These are phyloP conservation scores for Hormaphis cornu DNA, from an alignment of 1,140 invertebrate genomes.

Conservation along the genomic window DNA sequence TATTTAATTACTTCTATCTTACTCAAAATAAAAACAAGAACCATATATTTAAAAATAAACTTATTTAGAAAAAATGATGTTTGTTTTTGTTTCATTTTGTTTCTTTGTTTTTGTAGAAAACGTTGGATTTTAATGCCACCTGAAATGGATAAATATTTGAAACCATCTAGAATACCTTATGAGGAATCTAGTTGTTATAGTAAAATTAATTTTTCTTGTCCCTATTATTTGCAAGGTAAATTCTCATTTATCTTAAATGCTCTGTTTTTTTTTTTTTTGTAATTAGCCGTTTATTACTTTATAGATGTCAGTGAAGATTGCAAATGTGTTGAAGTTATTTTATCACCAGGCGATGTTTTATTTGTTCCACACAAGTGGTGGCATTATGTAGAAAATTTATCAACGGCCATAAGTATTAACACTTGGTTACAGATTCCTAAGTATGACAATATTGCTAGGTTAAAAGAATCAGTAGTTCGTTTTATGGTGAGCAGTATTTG, in stretches of 20 bases:
- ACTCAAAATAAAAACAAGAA: too few relatives aligned
- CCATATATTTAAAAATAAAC: too few relatives aligned
- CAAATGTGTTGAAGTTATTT: constrained; percentile 50
- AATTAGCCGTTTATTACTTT: neutral
- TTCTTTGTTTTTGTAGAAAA: constrained; percentile 56
- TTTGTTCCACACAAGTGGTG: constrained; percentile 87
- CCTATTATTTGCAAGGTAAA: constrained; percentile 39
- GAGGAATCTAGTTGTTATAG: constrained; percentile 96
- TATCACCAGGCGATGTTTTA: constrained; percentile 77
- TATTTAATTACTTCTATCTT: too few relatives aligned
- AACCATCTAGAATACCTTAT: constrained; percentile 81
- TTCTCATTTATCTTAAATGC: neutral
- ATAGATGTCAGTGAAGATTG: constrained; percentile 2
- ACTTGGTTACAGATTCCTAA: constrained; percentile 64
- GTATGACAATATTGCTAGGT: constrained; percentile 33
- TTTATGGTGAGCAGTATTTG: constrained; percentile 31
- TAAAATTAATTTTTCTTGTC: constrained; percentile 64
- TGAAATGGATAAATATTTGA: constrained; percentile 52
- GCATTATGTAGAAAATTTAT: constrained; percentile 86
- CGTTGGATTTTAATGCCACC: constrained; percentile 89
- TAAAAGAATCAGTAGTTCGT: constrained; percentile 36
- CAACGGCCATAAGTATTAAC: constrained; percentile 71
- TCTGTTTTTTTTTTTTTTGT: neutral
- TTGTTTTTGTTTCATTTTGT: too few relatives aligned
- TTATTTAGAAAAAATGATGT: too few relatives aligned